A percentile compares a stretch with the other conserved stretches of the same genome.
Evolutionary conservation across 1,140 invertebrate genomes (phyloP).

Genomic region (Temnothorax nylanderi): DNA sequence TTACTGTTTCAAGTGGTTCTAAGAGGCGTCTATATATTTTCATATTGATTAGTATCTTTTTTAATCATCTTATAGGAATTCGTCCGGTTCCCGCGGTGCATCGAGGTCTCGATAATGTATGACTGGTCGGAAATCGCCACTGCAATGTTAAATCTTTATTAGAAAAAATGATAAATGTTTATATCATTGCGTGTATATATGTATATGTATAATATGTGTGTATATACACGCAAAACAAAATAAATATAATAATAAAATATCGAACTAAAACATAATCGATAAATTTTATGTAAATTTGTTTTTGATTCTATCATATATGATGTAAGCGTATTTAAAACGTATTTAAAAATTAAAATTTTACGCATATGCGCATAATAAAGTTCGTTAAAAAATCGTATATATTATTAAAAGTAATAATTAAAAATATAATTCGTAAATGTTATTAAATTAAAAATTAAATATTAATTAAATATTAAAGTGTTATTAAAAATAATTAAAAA

Average conservation of each 20-base stretch:
- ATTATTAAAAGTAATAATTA: background rate
- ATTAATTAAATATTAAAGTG: no score
- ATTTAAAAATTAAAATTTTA: constrained; percentile 4
- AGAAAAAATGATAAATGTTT: constrained; percentile 18
- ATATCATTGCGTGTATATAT: background rate
- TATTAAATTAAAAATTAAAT: no score
- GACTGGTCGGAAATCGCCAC: constrained; percentile 92
- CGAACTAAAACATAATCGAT: background rate
- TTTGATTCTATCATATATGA: background rate
- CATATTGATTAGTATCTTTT: background rate
- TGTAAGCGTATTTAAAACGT: background rate
- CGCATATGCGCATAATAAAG: background rate
- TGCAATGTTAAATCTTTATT: constrained; percentile 82
- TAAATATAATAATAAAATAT: constrained; percentile 3
- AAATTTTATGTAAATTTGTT: background rate
- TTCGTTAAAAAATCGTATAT: background rate
- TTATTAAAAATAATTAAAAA: background rate
- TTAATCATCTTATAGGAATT: constrained; percentile 88
- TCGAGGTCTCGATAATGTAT: constrained; percentile 97
- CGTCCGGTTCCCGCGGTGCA: constrained; percentile 94
- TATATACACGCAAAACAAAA: background rate
- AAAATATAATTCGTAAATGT: background rate
- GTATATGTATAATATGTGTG: no score
- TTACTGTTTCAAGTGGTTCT: constrained; percentile 7
- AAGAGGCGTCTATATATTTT: constrained; percentile 5